A percentile compares a stretch with the other conserved stretches of the same genome.
Conservation (phyloP, 2,113 vertebrate genomes). For the Lasiurus borealis region DNA sequence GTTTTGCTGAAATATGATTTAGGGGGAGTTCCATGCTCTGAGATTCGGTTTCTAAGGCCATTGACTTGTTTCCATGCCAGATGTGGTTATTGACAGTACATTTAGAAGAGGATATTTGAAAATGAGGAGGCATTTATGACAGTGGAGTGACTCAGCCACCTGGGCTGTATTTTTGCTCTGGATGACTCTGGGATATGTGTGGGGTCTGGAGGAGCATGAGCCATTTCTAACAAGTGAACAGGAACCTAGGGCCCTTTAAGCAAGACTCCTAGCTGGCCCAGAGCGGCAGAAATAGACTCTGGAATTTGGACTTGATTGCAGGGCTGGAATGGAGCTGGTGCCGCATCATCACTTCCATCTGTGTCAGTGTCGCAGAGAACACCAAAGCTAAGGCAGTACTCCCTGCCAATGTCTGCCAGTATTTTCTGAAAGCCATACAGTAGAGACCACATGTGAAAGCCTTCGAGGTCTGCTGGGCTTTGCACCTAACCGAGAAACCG, state of each 20-base stretch:
- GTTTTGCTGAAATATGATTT: constrained; percentile 59
- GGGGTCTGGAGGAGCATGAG: background rate
- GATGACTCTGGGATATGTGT: background rate
- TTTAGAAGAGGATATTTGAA: constrained; percentile 59
- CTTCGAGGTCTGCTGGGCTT: background rate
- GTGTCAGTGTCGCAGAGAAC: background rate
- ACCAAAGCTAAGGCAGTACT: accelerated
- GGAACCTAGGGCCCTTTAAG: background rate
- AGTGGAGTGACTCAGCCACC: constrained; percentile 15
- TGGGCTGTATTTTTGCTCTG: constrained; percentile 24
- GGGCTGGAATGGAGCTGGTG: background rate
- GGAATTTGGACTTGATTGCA: background rate
- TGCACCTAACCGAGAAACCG: background rate
- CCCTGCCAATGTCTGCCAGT: background rate
- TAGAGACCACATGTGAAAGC: background rate
- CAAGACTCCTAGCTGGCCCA: background rate
- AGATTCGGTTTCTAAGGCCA: constrained; percentile 19
- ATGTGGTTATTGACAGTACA: constrained; percentile 27
- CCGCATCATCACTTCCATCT: background rate
- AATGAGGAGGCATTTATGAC: constrained; percentile 65
- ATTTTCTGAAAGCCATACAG: background rate
- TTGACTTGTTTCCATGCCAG: background rate
- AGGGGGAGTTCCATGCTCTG: background rate
- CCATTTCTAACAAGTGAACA: background rate
- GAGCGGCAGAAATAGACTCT: background rate